Percentiles rank a stretch among this genome's conserved stretches.
These are phyloP conservation scores for Melanotus villosus DNA, from an alignment of 2,888 invertebrate species.

Conservation along the genomic window DNA sequence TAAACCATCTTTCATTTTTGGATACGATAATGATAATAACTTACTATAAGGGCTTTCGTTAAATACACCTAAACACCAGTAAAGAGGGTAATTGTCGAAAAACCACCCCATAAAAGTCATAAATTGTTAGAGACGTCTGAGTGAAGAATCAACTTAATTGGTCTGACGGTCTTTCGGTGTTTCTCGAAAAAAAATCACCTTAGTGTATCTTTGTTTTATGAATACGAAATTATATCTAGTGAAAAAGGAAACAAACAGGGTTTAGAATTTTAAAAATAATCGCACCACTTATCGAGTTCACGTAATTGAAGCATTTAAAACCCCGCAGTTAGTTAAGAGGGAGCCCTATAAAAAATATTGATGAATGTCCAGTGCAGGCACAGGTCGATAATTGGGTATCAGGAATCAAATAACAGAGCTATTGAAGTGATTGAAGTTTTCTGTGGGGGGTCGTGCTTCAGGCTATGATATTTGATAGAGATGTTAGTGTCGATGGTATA, in stretches of 20 bases:
- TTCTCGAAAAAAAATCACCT: conserved; percentile 27
- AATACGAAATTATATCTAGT: not conserved
- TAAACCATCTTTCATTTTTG: conserved; percentile 17
- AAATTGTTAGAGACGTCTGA: conserved; percentile 48
- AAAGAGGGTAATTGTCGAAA: conserved; percentile 52
- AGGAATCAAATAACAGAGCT: conserved; percentile 52
- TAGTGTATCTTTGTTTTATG: conserved; percentile 28
- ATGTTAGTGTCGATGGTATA: conserved; percentile 46
- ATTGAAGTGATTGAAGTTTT: conserved; percentile 38
- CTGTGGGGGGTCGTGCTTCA: conserved; percentile 51
- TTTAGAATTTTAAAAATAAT: conserved; percentile 30
- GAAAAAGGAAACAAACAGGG: conserved; percentile 16
- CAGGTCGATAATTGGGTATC: conserved; percentile 50
- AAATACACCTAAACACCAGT: conserved; percentile 48
- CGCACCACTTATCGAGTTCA: conserved; percentile 37
- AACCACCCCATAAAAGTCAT: conserved; percentile 51
- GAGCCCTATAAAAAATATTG: conserved; percentile 43
- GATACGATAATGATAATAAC: conserved; percentile 31
- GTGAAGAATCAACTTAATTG: conserved; percentile 44
- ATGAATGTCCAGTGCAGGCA: conserved; percentile 45
- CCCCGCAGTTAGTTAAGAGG: conserved; percentile 45
- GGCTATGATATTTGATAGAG: conserved; percentile 52
- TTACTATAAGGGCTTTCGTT: conserved; percentile 42
- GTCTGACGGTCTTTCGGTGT: conserved; percentile 28
- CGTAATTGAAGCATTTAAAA: conserved; percentile 49